A percentile compares a stretch with the other conserved stretches of the same genome.
These are phyloP conservation scores for Rhyacophila evoluta DNA, from an alignment of 2,888 invertebrate species.

Conservation along the genomic window DNA sequence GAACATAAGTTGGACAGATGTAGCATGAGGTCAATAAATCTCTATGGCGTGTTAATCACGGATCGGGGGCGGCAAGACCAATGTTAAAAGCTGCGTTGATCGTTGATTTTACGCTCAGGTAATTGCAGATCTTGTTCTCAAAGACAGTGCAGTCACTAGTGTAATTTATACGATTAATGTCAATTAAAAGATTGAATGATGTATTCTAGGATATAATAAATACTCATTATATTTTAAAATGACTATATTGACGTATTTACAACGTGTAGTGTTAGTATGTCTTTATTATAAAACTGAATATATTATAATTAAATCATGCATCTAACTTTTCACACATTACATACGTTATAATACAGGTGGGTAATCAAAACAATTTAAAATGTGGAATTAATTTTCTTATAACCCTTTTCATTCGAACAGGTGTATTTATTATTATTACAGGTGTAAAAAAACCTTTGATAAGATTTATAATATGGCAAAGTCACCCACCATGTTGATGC, in stretches of 20 bases:
- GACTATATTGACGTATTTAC: background rate
- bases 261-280: background rate
- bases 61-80: slow-evolving; percentile 26
- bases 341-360: no score
- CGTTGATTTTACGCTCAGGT: background rate
- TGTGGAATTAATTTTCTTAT: no score
- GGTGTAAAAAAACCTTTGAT: no score
- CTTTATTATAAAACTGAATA: no score
- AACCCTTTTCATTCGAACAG: no score
- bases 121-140: slow-evolving; percentile 8
- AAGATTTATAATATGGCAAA: no score
- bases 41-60: slow-evolving; percentile 21
- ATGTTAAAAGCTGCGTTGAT: slow-evolving; percentile 16
- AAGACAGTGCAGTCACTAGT: background rate
- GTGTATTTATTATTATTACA: no score
- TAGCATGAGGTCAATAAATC: slow-evolving; percentile 8
- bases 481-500: no score
- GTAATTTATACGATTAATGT: background rate
- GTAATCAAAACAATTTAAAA: no score
- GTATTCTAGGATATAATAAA: background rate
- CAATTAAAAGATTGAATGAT: slow-evolving; percentile 13
- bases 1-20: slow-evolving; percentile 17
- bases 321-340: no score
- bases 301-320: no score
- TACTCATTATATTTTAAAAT: background rate